Evolutionary conservation across 2,797 vertebrate species (phyloP).

Genomic region (Phataginus tricuspis): DNA sequence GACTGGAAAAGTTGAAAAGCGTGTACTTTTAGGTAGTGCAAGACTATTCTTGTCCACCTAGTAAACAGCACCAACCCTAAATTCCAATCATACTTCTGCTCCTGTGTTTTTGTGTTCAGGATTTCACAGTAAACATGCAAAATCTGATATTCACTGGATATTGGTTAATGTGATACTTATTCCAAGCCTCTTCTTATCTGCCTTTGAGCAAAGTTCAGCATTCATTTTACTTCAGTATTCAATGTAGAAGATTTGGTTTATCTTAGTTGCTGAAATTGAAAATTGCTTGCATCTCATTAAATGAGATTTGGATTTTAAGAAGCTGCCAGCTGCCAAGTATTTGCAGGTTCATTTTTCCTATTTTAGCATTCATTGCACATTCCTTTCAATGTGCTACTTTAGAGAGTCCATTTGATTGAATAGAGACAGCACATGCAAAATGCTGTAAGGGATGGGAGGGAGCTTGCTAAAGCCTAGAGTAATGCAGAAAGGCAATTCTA

Average conservation of each 20-base stretch:
- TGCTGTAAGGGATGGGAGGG: neutral
- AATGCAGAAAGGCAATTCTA: neutral
- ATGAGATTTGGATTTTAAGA: conserved; percentile 44
- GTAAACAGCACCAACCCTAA: neutral
- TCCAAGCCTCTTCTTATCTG: neutral
- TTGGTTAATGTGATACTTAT: neutral
- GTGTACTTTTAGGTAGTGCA: neutral
- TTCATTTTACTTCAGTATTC: neutral
- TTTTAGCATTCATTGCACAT: neutral
- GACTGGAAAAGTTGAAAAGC: neutral
- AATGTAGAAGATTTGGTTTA: neutral
- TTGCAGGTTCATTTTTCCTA: neutral
- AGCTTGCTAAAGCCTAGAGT: neutral
- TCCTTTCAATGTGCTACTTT: neutral
- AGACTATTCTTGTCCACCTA: neutral
- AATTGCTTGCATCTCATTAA: conserved; percentile 51
- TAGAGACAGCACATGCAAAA: neutral
- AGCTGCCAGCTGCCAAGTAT: neutral
- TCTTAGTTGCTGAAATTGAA: conserved; percentile 37
- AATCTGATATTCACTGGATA: neutral
- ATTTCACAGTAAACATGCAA: neutral
- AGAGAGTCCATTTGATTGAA: neutral
- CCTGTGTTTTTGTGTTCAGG: neutral
- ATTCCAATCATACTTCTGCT: neutral
- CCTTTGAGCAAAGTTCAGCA: neutral